Base-by-base conservation (phyloP, 2,113 vertebrate species). In the Dermatemys mawii region DNA sequence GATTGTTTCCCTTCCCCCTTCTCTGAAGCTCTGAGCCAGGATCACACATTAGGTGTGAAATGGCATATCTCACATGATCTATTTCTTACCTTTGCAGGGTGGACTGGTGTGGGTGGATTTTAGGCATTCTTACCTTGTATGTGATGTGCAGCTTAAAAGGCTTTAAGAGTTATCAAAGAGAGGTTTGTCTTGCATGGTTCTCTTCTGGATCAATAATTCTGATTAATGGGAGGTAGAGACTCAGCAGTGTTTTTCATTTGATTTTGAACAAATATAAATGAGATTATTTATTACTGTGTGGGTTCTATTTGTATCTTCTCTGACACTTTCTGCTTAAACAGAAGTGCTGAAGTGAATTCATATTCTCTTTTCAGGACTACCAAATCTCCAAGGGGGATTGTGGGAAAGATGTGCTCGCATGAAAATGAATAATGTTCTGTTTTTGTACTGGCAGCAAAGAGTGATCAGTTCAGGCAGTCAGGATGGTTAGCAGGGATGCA, bases 1-100 rank as follows among this genome's bases (percentile, higher is more conserved):
- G n/a, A 26, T 44, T 6, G 2, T 4, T 6, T 16, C 55, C 29
- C 46, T 46, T 50, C 51, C 38, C 26, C 51, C 22, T 24, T 53
- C 38, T 5, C 41, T 35, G 13, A 27, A 48, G 29, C 8, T 32
- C 60, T 11, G 27, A 46, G 9, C 1, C 2, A 48, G 17, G 46
- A 12, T 7, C 3, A 24, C 5, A 26, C 0, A 0, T 17, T 5
- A 4, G 22, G 51, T 32, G 26, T 11, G 19, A 38, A 2, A 11
- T 2, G 19, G 14, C 22, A 27, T 26, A 21, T 32, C 54, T 46
- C 70, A 41, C 48, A 79, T 32, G 32, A 70, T 22, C 41, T 1
- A 22, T 8, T 55, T 63, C 54, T 35, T 41, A 49, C 13, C 3
- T 49, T 29, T 29, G 21, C 9, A 11, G 54, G 54, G 55, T 41